A percentile compares a stretch with the other conserved stretches of the same genome.
These are phyloP conservation scores for Ranitomeya imitator DNA, from an alignment of 2,113 vertebrate species.

Conservation along the genomic window DNA sequence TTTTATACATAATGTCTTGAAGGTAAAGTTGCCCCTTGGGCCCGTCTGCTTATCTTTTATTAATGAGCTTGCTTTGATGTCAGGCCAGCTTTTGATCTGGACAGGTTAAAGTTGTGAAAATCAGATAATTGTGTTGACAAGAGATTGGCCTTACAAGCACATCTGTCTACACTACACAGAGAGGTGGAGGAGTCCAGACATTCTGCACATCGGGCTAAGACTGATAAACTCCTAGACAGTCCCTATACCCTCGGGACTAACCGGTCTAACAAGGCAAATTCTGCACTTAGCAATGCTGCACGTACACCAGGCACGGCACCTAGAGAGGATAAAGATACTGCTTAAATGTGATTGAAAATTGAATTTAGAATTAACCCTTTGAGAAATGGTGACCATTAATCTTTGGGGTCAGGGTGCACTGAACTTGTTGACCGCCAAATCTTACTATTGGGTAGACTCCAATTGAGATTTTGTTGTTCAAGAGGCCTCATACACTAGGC, in stretches of 20 bases:
- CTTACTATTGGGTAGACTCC: too few species aligned
- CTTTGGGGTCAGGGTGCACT: background rate
- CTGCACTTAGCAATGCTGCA: background rate
- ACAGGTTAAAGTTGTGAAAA: constrained; percentile 16
- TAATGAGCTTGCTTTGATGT: constrained; percentile 34
- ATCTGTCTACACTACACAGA: constrained; percentile 34
- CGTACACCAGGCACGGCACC: background rate
- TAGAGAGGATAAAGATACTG: background rate
- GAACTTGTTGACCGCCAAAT: background rate
- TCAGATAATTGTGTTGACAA: constrained; percentile 10
- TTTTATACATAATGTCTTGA: background rate
- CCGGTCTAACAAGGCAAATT: background rate
- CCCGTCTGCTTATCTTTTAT: background rate
- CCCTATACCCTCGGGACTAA: constrained; percentile 17
- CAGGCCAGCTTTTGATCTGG: constrained; percentile 9
- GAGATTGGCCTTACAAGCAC: constrained; percentile 23
- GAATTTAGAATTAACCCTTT: background rate
- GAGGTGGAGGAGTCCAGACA: constrained; percentile 7
- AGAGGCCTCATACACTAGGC: too few species aligned
- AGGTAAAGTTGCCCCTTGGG: background rate
- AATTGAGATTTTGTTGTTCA: too few species aligned
- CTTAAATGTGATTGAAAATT: background rate
- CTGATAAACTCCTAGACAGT: constrained; percentile 1
- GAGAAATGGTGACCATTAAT: background rate
- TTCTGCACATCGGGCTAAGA: background rate